phyloP scores from a whole-genome alignment of 2,888 invertebrate species.

The Elgonia sp. region DNA sequence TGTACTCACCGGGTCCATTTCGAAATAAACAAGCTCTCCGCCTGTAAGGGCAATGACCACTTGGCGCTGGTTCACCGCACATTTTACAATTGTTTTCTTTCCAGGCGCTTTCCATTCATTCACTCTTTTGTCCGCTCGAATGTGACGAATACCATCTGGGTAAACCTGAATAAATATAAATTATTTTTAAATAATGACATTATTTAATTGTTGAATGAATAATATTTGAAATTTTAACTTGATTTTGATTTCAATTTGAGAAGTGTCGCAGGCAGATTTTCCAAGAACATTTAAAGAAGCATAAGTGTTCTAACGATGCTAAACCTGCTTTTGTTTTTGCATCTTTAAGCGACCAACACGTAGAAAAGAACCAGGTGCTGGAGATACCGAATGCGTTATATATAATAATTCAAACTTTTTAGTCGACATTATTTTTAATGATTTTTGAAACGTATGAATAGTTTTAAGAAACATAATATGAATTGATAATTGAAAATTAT shows the following conservation, averaged over 20 bases:
- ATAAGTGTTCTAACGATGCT: constrained; percentile 85
- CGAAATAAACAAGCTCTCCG: constrained; percentile 99
- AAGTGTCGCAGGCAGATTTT: constrained; percentile 80
- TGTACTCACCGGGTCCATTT: constrained; percentile 97
- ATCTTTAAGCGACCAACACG: constrained; percentile 85
- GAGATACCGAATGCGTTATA: constrained; percentile 86
- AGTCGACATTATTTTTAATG: background rate
- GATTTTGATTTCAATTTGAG: too few species aligned
- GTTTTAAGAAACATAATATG: too few species aligned
- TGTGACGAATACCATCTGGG: constrained; percentile 99
- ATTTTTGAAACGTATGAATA: too few species aligned
- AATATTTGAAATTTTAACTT: too few species aligned
- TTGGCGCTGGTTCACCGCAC: constrained; percentile 99
- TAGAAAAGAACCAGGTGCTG: constrained; percentile 84
- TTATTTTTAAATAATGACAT: background rate
- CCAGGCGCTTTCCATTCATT: constrained; percentile 99
- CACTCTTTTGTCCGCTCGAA: constrained; percentile 98
- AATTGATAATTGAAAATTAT: too few species aligned
- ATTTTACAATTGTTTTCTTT: constrained; percentile 98
- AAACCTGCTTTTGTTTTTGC: constrained; percentile 83
- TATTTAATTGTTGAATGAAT: too few species aligned
- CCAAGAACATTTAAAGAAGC: constrained; percentile 83
- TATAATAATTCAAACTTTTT: too few species aligned
- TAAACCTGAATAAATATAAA: constrained; percentile 91
- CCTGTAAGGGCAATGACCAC: constrained; percentile 99